Evolutionary conservation across 2,113 vertebrate species (phyloP).

Genomic region (Anoura caudifer): DNA sequence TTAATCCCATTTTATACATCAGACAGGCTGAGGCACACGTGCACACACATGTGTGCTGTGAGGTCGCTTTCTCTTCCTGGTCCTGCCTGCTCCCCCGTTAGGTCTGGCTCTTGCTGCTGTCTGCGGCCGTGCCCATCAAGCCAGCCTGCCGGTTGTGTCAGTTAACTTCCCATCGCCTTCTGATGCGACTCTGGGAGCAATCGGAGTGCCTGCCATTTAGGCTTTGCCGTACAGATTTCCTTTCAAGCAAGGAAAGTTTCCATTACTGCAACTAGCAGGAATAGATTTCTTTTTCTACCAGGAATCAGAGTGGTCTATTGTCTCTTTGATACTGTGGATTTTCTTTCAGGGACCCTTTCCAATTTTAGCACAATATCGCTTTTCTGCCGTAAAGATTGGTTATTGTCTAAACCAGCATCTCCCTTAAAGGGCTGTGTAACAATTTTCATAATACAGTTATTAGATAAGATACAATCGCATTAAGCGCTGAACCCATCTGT

Average conservation of each 20-base stretch:
- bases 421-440: neutral
- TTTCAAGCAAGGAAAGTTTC: conserved; percentile 43
- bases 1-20: neutral
- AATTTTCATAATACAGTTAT: neutral
- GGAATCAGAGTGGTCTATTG: conserved; percentile 56
- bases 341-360: conserved; percentile 41
- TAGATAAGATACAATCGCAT: neutral
- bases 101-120: neutral
- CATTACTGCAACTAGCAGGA: conserved; percentile 45
- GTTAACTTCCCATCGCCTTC: neutral
- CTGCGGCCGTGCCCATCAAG: neutral
- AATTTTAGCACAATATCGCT: neutral
- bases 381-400: neutral
- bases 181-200: conserved; percentile 6
- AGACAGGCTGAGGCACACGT: neutral
- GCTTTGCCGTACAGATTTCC: conserved; percentile 48
- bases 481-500: neutral
- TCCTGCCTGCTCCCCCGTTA: neutral
- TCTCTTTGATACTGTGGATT: conserved; percentile 45
- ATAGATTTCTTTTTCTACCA: conserved; percentile 42
- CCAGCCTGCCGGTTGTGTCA: neutral
- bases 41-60: neutral
- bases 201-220: conserved; percentile 18
- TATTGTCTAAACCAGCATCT: neutral
- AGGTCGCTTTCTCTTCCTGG: neutral